These are phyloP conservation scores for Drosophila rufa DNA, from an alignment of 1,140 invertebrate genomes.

Conservation along the genomic window DNA sequence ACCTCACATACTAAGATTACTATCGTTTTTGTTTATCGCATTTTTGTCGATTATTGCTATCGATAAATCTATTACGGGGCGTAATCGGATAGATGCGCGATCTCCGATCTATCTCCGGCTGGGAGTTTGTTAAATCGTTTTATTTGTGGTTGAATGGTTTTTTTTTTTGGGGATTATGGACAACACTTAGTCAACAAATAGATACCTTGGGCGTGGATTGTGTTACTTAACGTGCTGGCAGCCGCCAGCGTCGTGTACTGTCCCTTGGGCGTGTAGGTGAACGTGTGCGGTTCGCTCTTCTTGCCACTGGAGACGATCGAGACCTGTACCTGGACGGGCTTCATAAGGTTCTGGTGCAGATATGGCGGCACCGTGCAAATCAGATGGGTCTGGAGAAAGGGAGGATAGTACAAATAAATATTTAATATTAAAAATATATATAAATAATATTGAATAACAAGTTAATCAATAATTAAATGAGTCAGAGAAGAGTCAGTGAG, in stretches of 20 bases:
- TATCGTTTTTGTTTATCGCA: background rate
- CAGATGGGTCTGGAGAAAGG: slow-evolving; percentile 91
- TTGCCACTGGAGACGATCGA: slow-evolving; percentile 94
- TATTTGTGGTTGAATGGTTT: slow-evolving; percentile 23
- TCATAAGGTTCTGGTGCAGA: slow-evolving; percentile 87
- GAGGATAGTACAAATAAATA: no score
- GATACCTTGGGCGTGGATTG: slow-evolving; percentile 83
- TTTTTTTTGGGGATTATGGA: background rate
- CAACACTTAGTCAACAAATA: slow-evolving; percentile 76
- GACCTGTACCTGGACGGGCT: slow-evolving; percentile 91
- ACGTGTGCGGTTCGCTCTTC: slow-evolving; percentile 94
- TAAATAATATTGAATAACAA: no score
- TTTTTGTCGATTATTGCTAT: background rate
- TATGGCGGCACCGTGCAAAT: slow-evolving; percentile 96
- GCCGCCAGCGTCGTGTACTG: slow-evolving; percentile 77
- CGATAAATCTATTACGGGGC: slow-evolving; percentile 1
- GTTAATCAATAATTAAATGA: background rate
- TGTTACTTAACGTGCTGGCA: slow-evolving; percentile 81
- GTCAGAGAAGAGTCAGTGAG: no score
- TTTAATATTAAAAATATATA: no score
- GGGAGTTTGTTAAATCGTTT: slow-evolving; percentile 22
- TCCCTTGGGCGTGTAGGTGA: slow-evolving; percentile 91
- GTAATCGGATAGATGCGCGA: slow-evolving; percentile 4
- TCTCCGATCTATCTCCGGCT: slow-evolving; percentile 10
- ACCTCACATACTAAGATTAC: slow-evolving; percentile 21